Evolutionary conservation across 2,888 invertebrate genomes (phyloP).

Genomic region (Cheilosia grossa): DNA sequence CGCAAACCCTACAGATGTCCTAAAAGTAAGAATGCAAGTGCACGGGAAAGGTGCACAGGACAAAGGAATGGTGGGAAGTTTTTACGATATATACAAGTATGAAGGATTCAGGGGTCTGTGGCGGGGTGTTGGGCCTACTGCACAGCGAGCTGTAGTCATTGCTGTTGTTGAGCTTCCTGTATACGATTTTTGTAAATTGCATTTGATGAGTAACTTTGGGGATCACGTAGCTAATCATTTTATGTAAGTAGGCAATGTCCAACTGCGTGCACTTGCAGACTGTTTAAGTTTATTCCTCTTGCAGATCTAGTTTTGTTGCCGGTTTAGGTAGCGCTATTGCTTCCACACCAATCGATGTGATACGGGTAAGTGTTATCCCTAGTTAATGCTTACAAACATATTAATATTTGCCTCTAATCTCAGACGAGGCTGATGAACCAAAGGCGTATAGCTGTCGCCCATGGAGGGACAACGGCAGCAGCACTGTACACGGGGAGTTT

Average conservation of each 20-base stretch:
- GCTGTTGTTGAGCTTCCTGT: constrained; percentile 97
- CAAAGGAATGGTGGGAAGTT: constrained; percentile 88
- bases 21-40: constrained; percentile 97
- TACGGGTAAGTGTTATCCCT: constrained; percentile 86
- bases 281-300: constrained; percentile 77
- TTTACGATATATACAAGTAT: constrained; percentile 90
- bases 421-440: constrained; percentile 98
- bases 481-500: constrained; percentile 91
- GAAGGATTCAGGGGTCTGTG: constrained; percentile 95
- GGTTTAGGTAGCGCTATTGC: constrained; percentile 96
- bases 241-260: constrained; percentile 84
- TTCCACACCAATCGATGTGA: constrained; percentile 96
- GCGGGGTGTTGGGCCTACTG: constrained; percentile 96
- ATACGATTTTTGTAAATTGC: constrained; percentile 94
- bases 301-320: constrained; percentile 94
- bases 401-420: constrained; percentile 78
- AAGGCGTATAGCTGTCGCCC: constrained; percentile 85
- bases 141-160: constrained; percentile 96
- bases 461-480: constrained; percentile 81
- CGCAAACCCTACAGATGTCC: constrained; percentile 97
- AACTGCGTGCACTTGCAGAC: not conserved
- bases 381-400: constrained; percentile 66
- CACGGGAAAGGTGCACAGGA: constrained; percentile 85
- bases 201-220: constrained; percentile 88
- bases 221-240: constrained; percentile 94